Percentiles rank a stretch among this genome's conserved stretches.
Evolutionary conservation across 1,140 invertebrate species (phyloP).

Genomic region (Philotrypesis tridentata): DNA sequence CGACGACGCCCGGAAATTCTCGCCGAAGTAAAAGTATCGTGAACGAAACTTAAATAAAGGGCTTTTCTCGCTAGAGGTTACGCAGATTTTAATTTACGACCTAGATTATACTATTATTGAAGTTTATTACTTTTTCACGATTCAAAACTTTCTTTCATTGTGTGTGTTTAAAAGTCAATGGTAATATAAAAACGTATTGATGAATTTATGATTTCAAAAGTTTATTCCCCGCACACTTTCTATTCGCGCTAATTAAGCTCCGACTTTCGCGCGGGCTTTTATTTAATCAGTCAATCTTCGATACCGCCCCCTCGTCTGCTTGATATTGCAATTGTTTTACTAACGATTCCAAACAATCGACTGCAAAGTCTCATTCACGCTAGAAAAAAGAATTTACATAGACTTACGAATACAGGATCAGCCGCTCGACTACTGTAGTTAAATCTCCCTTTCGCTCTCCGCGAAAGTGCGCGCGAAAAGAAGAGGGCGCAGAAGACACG

Average conservation of each 20-base stretch:
- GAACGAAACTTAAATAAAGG: slow-evolving; percentile 50
- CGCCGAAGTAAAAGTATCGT: slow-evolving; percentile 45
- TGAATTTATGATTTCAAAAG: slow-evolving; percentile 45
- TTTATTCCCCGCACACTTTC: slow-evolving; percentile 6
- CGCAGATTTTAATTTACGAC: slow-evolving; percentile 51
- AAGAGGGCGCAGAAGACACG: not conserved
- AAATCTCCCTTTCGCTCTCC: too few species aligned
- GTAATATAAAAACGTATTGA: slow-evolving; percentile 39
- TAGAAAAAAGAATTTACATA: too few species aligned
- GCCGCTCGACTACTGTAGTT: too few species aligned
- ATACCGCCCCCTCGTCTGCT: not conserved
- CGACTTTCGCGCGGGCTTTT: not conserved
- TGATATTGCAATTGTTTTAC: not conserved
- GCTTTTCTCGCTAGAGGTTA: slow-evolving; percentile 35
- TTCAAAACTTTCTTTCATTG: slow-evolving; percentile 44
- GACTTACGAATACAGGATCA: too few species aligned
- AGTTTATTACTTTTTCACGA: slow-evolving; percentile 49
- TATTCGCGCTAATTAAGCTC: slow-evolving; percentile 31
- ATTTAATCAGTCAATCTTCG: slow-evolving; percentile 33
- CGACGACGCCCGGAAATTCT: not conserved
- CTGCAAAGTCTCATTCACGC: too few species aligned
- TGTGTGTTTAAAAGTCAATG: slow-evolving; percentile 31
- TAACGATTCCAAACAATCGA: not conserved
- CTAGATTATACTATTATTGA: slow-evolving; percentile 50
- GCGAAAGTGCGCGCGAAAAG: not conserved